Conservation (phyloP, 2,113 vertebrate species). For the Verasper variegatus region DNA sequence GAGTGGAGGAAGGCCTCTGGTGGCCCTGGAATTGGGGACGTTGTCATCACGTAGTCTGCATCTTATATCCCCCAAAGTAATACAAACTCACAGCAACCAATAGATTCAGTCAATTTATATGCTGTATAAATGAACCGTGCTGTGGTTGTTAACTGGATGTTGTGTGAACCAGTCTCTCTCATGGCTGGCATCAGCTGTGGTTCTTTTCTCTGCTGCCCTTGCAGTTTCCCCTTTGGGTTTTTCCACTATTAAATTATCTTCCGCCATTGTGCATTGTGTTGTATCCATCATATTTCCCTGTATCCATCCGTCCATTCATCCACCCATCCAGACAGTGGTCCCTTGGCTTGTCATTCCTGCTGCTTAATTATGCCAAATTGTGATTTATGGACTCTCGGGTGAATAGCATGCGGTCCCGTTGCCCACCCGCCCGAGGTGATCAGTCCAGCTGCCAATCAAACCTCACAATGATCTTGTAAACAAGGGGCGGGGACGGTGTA, state of each 20-base stretch:
- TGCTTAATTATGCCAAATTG: conserved; percentile 72
- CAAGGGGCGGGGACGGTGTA: not conserved
- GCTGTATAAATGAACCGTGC: not conserved
- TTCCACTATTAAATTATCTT: conserved; percentile 51
- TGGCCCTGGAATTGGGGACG: not conserved
- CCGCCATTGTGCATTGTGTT: conserved; percentile 29
- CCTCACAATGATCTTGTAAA: conserved; percentile 28
- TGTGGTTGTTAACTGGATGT: not conserved
- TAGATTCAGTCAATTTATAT: not conserved
- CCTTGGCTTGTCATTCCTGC: conserved; percentile 51
- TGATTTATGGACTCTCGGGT: conserved; percentile 72
- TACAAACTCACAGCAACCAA: not conserved
- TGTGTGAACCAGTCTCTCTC: not conserved
- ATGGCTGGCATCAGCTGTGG: conserved; percentile 4
- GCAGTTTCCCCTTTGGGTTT: conserved; percentile 32
- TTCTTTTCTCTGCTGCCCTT: conserved; percentile 28
- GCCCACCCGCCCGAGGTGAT: conserved; percentile 54
- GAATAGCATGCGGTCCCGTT: conserved; percentile 45
- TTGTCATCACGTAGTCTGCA: not conserved
- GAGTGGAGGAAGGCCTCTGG: not conserved
- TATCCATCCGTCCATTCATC: conserved; percentile 45
- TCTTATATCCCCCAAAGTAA: not conserved
- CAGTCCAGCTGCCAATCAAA: conserved; percentile 64
- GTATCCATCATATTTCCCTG: conserved; percentile 50
- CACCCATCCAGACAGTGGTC: conserved; percentile 22